Evolutionary conservation across 2,888 invertebrate species (phyloP), one percentile per base, ranked within the genome.

Genomic region (Drosophila atripex): DNA sequence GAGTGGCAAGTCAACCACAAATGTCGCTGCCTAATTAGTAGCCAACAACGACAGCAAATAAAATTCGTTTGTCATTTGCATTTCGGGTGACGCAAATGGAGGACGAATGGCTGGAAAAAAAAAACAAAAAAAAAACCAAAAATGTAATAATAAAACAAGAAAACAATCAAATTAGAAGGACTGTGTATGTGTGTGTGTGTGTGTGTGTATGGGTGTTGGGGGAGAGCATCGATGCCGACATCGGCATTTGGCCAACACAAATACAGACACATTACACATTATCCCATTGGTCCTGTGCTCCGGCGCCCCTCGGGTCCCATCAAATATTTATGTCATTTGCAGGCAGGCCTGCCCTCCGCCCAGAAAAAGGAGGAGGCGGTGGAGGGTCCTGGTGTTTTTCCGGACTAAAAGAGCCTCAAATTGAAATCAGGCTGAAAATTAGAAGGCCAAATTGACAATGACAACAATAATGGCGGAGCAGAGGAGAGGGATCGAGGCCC

Each of bases 361-460:
- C 74, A 18, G 43, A 68, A 75, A 68, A 50, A 47, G 53, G 32
- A 35, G 64, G 5, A 1, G 14, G 5, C 45, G 53, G 32, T 28
- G 64, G 5, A 1, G 14, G 5, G 1, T n/a, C 12, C 14, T 11
- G 16, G 21, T 6, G 28, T 11, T 9, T 7, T 23, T 2, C n/a
- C n/a, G n/a, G 1, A 8, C n/a, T n/a, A 3, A n/a, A 23, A 12
- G 3, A 18, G 57, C 25, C 63, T 46, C 38, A 65, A 64, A 65
- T 64, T 51, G 66, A 64, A 64, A 65, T 64, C 74, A 71, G 76
- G 50, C 79, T 71, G 66, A 75, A 86, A 80, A 80, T 80, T 80
- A 80, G 84, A 66, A 61, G 83, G 59, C 84, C 86, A 83, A 64
- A 86, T 80, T 77, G 80, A 52, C 84, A 86, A 55, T 63, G 77